Evolutionary conservation across 2,888 invertebrate species (phyloP), one percentile per base, ranked within the genome.

Genomic region (Arctia plantaginis): DNA sequence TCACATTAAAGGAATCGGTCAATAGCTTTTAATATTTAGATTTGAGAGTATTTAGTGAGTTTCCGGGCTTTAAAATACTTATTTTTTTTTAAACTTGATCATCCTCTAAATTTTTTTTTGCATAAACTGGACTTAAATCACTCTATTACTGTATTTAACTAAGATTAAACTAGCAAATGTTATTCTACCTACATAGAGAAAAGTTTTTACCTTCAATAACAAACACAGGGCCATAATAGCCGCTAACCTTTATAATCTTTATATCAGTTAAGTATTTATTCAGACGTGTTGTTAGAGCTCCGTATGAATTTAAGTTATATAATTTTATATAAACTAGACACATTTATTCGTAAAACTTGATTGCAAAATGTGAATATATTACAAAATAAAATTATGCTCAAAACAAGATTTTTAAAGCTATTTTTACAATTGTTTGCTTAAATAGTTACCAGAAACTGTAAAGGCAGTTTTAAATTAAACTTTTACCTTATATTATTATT

Each of bases 201-300:
- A 35, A 33, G 39, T n/a, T 39, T 6, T n/a, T 66, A 66, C 39
- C n/a, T 39, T 39, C 65, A 66, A 79, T 79, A 79, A 30, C 30
- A 62, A 62, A 30, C 51, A 55, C 73, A 66, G 80, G 47, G 81
- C 71, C 74, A 77, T 78, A n/a, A n/a, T n/a, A 73, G 69, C 62
- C 41, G 55, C 64, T 80, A 83, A 81, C 78, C 81, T 82, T 74
- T 35, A 35, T 3, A 35, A n/a, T n/a, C n/a, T n/a, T n/a, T 76
- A 73, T 8, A 65, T 69, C 69, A 41, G 39, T 44, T n/a, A n/a
- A n/a, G n/a, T 15, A 18, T 27, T 44, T 18, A 62, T 62, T 30
- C 62, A 62, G 62, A 62, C 62, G 30, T 62, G 30, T 30, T 62
- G 18, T 62, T 30, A 18, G 27, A 44, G 27, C 30, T 44, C 30